These are phyloP conservation scores for Drosophila setifemur DNA, from an alignment of 1,140 invertebrate species.

Conservation along the genomic window DNA sequence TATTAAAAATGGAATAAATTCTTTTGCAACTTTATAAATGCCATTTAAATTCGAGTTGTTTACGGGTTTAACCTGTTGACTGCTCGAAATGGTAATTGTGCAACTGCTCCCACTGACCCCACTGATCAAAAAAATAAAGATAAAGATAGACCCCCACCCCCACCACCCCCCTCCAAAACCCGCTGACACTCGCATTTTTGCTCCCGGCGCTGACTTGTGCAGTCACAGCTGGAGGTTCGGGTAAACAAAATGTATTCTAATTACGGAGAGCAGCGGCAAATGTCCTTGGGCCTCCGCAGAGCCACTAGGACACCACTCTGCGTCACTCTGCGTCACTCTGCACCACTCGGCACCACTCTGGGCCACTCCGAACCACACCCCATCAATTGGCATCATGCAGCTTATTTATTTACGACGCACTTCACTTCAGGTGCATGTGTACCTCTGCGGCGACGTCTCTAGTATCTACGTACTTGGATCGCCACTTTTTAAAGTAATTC, in stretches of 20 bases:
- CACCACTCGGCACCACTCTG: background rate
- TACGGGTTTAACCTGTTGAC: too few species aligned
- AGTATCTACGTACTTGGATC: too few species aligned
- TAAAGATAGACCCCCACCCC: too few species aligned
- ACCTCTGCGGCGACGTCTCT: too few species aligned
- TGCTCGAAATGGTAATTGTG: too few species aligned
- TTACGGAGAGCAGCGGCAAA: slow-evolving; percentile 15
- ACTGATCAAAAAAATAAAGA: too few species aligned
- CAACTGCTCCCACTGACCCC: background rate
- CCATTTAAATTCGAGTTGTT: too few species aligned
- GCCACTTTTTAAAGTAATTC: too few species aligned
- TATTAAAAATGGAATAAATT: too few species aligned
- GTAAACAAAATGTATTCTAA: slow-evolving; percentile 46
- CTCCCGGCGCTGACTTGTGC: background rate
- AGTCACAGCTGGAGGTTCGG: slow-evolving; percentile 23
- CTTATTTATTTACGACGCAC: slow-evolving; percentile 52
- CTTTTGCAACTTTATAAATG: too few species aligned
- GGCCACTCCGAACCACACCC: slow-evolving; percentile 21
- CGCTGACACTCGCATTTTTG: slow-evolving; percentile 1
- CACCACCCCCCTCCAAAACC: background rate
- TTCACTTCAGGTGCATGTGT: slow-evolving; percentile 23
- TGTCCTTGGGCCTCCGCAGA: slow-evolving; percentile 22
- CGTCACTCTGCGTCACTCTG: background rate
- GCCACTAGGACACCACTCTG: background rate
- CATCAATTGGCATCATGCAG: slow-evolving; percentile 49